Percentiles rank a stretch among this genome's conserved stretches.
phyloP scores from a whole-genome alignment of 1,140 invertebrate genomes.

The Diuraphis noxia region DNA sequence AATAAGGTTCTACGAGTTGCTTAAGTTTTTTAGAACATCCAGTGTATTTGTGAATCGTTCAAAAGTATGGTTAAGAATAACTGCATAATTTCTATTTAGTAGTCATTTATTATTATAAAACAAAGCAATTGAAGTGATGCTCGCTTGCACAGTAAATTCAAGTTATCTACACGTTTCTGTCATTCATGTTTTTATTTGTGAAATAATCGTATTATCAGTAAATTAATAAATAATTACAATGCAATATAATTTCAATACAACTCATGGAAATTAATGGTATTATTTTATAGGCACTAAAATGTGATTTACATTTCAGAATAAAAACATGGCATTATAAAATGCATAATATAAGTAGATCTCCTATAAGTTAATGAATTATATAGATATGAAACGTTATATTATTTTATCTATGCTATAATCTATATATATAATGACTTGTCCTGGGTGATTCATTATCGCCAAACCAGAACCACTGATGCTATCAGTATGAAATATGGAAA shows the following conservation, averaged over 20 bases:
- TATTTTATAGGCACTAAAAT: too few species aligned
- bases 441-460: too few species aligned
- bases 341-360: neutral
- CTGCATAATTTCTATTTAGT: neutral
- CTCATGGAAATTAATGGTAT: neutral
- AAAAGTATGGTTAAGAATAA: neutral
- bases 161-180: too few species aligned
- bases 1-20: neutral
- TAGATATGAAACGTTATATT: too few species aligned
- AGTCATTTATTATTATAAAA: neutral
- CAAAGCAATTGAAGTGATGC: neutral
- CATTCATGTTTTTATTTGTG: neutral
- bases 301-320: neutral
- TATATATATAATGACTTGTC: too few species aligned
- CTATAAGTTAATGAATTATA: too few species aligned
- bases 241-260: neutral
- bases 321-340: neutral
- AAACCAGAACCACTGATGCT: too few species aligned
- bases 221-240: too few species aligned
- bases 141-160: neutral
- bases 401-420: too few species aligned
- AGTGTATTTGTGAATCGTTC: neutral
- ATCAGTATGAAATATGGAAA: too few species aligned
- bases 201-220: too few species aligned
- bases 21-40: neutral